These are phyloP conservation scores for Vespertilio murinus DNA, from an alignment of 2,797 vertebrate species.

Conservation along the genomic window DNA sequence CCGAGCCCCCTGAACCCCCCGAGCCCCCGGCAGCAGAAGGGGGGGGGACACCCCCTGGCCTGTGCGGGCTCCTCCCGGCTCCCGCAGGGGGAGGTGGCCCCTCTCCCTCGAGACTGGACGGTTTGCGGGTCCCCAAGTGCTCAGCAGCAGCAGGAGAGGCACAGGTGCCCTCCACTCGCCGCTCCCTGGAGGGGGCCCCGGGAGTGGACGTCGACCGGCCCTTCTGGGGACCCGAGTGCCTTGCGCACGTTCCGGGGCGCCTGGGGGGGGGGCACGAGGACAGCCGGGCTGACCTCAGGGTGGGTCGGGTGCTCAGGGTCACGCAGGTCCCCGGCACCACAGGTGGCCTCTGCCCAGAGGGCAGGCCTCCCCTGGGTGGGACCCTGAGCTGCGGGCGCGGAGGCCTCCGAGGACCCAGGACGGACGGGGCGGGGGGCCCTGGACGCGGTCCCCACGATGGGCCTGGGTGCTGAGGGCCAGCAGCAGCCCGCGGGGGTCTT, in stretches of 20 bases:
- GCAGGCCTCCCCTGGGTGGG: too few relatives aligned
- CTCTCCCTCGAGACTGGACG: neutral
- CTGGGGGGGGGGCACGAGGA: neutral
- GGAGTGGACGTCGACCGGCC: neutral
- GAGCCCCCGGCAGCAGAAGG: neutral
- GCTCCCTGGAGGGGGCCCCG: neutral
- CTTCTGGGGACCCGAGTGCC: neutral
- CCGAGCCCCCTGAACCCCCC: too few relatives aligned
- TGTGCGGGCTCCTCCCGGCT: neutral
- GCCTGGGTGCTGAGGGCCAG: neutral
- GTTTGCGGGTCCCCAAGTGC: neutral
- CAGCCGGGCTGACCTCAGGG: neutral
- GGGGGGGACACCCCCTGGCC: neutral
- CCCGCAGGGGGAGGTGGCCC: too few relatives aligned
- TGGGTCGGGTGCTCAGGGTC: too few relatives aligned
- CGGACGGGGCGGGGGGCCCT: neutral
- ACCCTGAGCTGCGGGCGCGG: neutral
- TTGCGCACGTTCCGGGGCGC: too few relatives aligned
- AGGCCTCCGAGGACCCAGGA: too few relatives aligned
- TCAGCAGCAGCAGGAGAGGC: neutral
- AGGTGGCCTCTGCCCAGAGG: neutral
- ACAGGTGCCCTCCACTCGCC: neutral
- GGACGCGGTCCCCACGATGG: neutral
- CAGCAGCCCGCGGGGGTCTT: neutral
- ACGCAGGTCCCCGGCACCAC: neutral